phyloP scores from a whole-genome alignment of 2,797 vertebrate genomes.

The Tolypeutes matacus region DNA sequence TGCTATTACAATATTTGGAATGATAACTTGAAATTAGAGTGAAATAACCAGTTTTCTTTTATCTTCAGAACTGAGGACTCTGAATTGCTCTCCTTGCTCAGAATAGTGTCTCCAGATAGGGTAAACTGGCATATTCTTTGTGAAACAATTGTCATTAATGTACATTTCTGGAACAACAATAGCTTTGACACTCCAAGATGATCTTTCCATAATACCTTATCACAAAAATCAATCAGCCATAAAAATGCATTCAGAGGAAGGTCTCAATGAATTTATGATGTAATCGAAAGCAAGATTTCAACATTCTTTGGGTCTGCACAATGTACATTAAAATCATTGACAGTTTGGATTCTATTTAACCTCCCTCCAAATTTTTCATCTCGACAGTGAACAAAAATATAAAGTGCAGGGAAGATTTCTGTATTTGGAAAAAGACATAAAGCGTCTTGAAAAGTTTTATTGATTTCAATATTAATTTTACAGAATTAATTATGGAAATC shows the following conservation, averaged over 20 bases:
- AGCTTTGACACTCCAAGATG: not conserved
- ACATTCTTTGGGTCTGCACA: not conserved
- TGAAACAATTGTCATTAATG: not conserved
- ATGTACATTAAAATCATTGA: not conserved
- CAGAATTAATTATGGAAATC: not conserved
- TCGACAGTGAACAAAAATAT: not conserved
- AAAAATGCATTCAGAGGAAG: not conserved
- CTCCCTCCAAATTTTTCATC: not conserved
- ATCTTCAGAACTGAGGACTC: too few species aligned
- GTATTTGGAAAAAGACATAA: not conserved
- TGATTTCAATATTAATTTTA: not conserved
- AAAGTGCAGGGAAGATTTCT: not conserved
- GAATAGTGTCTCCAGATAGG: not conserved
- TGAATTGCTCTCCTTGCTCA: not conserved
- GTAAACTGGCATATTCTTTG: not conserved
- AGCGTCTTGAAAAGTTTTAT: not conserved
- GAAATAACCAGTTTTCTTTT: not conserved
- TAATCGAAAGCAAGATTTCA: not conserved
- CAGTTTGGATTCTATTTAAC: not conserved
- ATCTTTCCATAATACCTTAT: not conserved
- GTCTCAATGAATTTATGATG: not conserved
- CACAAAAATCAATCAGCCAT: not conserved
- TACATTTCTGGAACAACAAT: not conserved
- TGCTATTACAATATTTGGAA: not conserved
- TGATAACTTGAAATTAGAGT: not conserved